Evolutionary conservation across 2,888 invertebrate species (phyloP).

Genomic region (Lissonota sp.): DNA sequence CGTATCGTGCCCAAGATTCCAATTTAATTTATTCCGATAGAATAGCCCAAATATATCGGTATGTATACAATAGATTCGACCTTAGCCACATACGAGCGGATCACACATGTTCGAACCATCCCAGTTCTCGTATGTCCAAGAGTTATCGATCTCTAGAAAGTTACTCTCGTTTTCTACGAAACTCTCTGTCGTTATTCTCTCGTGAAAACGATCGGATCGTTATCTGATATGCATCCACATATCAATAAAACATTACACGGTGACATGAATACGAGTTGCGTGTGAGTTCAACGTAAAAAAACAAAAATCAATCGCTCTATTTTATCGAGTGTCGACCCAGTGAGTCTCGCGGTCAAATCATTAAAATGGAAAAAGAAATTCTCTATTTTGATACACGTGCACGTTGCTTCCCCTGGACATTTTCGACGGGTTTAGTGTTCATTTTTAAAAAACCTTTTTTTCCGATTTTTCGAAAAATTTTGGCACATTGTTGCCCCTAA

Average conservation of each 20-base stretch:
- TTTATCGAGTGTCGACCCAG: too few relatives aligned
- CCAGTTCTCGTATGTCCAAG: neutral
- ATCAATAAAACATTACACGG: slow-evolving; percentile 50
- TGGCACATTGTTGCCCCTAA: too few relatives aligned
- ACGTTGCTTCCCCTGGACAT: neutral
- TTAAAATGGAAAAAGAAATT: too few relatives aligned
- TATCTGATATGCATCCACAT: slow-evolving; percentile 36
- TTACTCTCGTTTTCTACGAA: neutral
- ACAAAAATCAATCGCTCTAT: neutral
- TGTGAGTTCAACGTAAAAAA: neutral
- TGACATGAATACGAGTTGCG: slow-evolving; percentile 47
- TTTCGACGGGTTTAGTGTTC: neutral
- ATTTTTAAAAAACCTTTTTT: neutral
- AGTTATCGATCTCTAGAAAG: too few relatives aligned
- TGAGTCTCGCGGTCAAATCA: too few relatives aligned
- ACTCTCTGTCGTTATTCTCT: neutral
- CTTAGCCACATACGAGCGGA: slow-evolving; percentile 13
- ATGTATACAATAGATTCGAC: slow-evolving; percentile 1
- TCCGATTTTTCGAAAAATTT: neutral
- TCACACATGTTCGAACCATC: slow-evolving; percentile 21
- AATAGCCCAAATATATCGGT: slow-evolving; percentile 15
- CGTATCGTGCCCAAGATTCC: slow-evolving; percentile 43
- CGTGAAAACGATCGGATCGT: slow-evolving; percentile 24
- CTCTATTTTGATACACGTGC: too few relatives aligned
- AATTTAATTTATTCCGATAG: slow-evolving; percentile 61